Evolutionary conservation across 2,797 vertebrate genomes (phyloP).

Genomic region (Coregonus sp.): DNA sequence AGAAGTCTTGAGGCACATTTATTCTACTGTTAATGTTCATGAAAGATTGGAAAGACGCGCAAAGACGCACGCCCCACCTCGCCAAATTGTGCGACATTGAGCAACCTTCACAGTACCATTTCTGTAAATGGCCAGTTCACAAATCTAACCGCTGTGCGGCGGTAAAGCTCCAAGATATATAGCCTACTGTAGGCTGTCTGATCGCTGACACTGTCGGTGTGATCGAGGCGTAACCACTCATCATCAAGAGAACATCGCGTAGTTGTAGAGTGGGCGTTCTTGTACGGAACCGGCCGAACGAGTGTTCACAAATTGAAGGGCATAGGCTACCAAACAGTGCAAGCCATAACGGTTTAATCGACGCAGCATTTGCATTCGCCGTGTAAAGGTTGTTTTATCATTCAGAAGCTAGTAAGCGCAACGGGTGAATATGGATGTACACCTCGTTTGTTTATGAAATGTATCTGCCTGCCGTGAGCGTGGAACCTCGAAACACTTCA

Average conservation of each 20-base stretch:
- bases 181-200: constrained; percentile 1
- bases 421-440: not conserved
- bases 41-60: not conserved
- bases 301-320: constrained; percentile 53
- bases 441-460: constrained; percentile 37
- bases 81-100: constrained; percentile 22
- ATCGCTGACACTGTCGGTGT: too few species aligned
- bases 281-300: constrained; percentile 48
- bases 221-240: not conserved
- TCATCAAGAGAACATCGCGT: constrained; percentile 3
- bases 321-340: constrained; percentile 23
- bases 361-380: not conserved
- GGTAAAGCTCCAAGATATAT: not conserved
- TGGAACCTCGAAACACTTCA: not conserved
- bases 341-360: not conserved
- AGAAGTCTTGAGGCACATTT: not conserved
- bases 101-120: constrained; percentile 31
- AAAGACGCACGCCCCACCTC: not conserved
- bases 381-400: not conserved
- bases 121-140: constrained; percentile 10
- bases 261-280: constrained; percentile 23
- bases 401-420: not conserved
- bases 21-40: not conserved
- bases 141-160: constrained; percentile 40
- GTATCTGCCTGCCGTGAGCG: constrained; percentile 27